Conservation (phyloP, 2,113 vertebrate genomes). For the Barnardius zonarius region DNA sequence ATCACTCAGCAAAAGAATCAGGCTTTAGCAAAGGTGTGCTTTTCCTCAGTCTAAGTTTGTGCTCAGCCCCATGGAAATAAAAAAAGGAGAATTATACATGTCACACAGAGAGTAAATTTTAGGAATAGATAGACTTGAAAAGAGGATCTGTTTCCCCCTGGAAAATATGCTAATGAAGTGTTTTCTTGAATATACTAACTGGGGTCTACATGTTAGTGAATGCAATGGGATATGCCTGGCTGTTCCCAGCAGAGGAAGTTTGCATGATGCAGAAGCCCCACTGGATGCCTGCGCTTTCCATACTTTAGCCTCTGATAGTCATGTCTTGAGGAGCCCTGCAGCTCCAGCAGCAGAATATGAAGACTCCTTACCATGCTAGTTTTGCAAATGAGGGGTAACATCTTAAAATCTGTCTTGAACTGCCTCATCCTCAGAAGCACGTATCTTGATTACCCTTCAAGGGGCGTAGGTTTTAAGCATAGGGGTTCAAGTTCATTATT, state of each 20-base stretch:
- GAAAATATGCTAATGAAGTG: neutral
- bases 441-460: neutral
- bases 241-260: neutral
- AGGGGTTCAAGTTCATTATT: neutral
- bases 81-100: neutral
- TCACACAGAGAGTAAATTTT: neutral
- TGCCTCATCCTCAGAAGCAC: neutral
- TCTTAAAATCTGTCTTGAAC: neutral
- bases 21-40: neutral
- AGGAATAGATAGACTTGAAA: neutral
- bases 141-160: neutral
- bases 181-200: neutral
- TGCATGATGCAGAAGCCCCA: fast-evolving
- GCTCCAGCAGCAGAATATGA: neutral
- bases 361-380: neutral
- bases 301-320: too few relatives aligned
- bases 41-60: neutral
- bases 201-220: neutral
- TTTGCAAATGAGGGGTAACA: neutral
- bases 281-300: fast-evolving
- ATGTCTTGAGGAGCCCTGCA: neutral
- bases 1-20: neutral
- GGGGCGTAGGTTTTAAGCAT: neutral
- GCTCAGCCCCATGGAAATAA: neutral
- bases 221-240: fast-evolving